Base-by-base conservation (phyloP, 2,113 vertebrate genomes). In the Lycaon pictus region DNA sequence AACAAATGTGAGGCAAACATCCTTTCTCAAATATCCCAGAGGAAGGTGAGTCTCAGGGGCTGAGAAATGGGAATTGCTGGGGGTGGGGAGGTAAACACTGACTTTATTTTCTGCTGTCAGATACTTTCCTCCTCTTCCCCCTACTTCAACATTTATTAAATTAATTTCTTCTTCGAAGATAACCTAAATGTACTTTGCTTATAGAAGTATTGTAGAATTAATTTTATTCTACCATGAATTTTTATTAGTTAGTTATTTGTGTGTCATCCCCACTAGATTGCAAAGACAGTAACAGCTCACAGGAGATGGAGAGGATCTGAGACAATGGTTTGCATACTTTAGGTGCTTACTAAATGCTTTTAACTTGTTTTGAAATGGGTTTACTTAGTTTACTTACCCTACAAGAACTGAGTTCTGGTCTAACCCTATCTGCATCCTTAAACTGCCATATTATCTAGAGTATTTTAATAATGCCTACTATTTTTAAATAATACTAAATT, bases 401-500 rank as follows among this genome's bases (percentile, higher is more conserved):
- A 29, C 17, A 53, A 86, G 23, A 80, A 13, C 25, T 23, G 67
- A 74, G 1, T 91, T 87, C 67, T 25, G 43, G 25, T 63, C 7
- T 76, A 82, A 81, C 82, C 37, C 43, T 84, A 25, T 76, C 5
- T 63, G 51, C 11, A 83, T 10, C 22, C 51, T 93, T 60, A 67
- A 55, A 16, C 83, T 62, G 72, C 25, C 16, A 69, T 76, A 37
- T 58, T 79, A 72, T 55, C 32, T 48, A 85, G 19, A 88, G 22
- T 82, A 56, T 93, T 94, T 85, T 89, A 51, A 71, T 80, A 84
- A 65, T 0, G 53, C 81, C 53, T 51, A n/a, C 23, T 5, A 83
- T 69, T 91, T 89, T 79, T 43, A 95, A 96, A 95, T 92, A 37
- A 95, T 43, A 63, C 17, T 88, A 62, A 76, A 69, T 82, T 74